Base-by-base conservation (phyloP, 2,888 invertebrate species). In the Nipponacmea schrenckii region DNA sequence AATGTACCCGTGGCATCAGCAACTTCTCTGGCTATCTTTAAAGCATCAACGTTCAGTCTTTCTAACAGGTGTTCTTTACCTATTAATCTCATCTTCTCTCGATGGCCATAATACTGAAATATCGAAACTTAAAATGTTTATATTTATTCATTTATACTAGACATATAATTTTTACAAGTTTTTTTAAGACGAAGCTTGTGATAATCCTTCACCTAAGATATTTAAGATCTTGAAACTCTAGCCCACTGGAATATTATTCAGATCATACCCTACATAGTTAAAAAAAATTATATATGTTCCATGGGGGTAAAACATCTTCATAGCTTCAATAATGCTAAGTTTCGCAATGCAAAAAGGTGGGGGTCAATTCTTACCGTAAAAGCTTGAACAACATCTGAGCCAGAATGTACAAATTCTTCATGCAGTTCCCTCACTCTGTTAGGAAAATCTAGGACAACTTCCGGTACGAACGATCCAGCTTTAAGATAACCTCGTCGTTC, bases 61-160 rank as follows among this genome's bases (percentile, higher is more conserved):
- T 86, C 85, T 46, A 86, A 68, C 14, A 86, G 85, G 48, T 75
- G 79, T 69, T 86, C 87, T 65, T 86, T 71, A 0, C 84, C 85
- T 31, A 86, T 78, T 8, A 83, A 56, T 7, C 80, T 74, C 63
- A 88, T 74, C 69, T 88, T 87, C 70, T 85, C 83, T 39, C 86
- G 78, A 72, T 88, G 86, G 3, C 81, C 87, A 71, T 87, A 88
- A 71, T 87, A 88, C 87, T 87, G 72, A 15, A 72, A 64, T 8
- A 39, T 12, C 39, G 39, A 7, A 5, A 39, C 10, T 39, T 39
- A 39, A 10, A 39, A 39, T 39, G 39, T 39, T 31, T 31, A 5
- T 31, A n/a, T n/a, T n/a, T n/a, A n/a, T n/a, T n/a, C n/a, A n/a
- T n/a, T n/a, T n/a, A n/a, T n/a, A n/a, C n/a, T n/a, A n/a, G n/a